phyloP scores from a whole-genome alignment of 1,140 invertebrate species.

The Plodia interpunctella region DNA sequence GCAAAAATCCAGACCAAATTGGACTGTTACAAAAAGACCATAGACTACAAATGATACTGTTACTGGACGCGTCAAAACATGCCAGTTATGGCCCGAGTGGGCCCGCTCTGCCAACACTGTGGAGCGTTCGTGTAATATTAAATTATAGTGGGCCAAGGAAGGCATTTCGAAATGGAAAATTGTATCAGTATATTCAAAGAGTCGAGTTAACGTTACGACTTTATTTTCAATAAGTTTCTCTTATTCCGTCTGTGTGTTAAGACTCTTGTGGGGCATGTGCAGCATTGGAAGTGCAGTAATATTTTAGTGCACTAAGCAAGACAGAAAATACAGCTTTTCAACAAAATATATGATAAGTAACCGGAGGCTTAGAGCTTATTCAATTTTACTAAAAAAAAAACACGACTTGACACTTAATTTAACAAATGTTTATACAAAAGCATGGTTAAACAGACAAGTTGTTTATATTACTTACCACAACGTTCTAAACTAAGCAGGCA shows the following conservation, averaged over 20 bases:
- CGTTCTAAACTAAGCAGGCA: too few relatives aligned
- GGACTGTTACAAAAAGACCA: too few relatives aligned
- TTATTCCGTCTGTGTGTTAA: conserved; percentile 46
- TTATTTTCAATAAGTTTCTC: conserved; percentile 55
- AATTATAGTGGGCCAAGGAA: conserved; percentile 68
- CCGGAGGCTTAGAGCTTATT: too few relatives aligned
- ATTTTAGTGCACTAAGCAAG: neutral
- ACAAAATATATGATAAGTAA: too few relatives aligned
- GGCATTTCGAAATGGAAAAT: conserved; percentile 72
- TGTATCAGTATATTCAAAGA: conserved; percentile 59
- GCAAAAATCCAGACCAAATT: too few relatives aligned
- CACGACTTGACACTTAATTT: too few relatives aligned
- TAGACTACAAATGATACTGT: too few relatives aligned
- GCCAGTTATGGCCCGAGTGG: neutral
- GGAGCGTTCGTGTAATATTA: conserved; percentile 64
- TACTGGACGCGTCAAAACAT: too few relatives aligned
- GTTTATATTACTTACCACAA: too few relatives aligned
- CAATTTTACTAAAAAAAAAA: too few relatives aligned
- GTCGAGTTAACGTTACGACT: conserved; percentile 38
- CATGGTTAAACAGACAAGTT: too few relatives aligned
- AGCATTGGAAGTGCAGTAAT: neutral
- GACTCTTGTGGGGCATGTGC: neutral
- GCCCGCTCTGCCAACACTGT: conserved; percentile 31
- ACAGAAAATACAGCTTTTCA: neutral
- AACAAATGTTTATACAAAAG: too few relatives aligned